Evolutionary conservation across 2,797 vertebrate genomes (phyloP), one percentile per base, ranked within the genome.

Genomic region (Sarcophilus harrisii): DNA sequence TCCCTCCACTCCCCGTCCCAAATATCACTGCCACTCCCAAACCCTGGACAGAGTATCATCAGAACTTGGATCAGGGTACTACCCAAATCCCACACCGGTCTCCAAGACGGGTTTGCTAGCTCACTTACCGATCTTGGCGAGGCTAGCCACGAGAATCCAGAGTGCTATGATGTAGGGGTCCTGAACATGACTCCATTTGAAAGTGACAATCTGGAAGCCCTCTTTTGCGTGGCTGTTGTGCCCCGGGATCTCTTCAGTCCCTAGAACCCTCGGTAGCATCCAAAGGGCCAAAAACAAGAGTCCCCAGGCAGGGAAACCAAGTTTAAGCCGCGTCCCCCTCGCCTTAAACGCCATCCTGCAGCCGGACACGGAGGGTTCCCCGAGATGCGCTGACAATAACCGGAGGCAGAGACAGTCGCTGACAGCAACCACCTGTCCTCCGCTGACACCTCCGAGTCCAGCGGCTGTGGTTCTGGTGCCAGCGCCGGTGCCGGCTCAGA

Each of bases 71-170:
- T 45, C 38, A 49, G 38, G 38, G 24, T 10, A 3, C 73, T 45
- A 12, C 3, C 73, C 38, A 49, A 28, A 9, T 27, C 73, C 8
- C 38, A 3, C 1, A 21, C 18, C 6, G 18, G 16, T 21, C 73
- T 87, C 38, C 1, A 24, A 11, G 73, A 9, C 2, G 55, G 52
- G 38, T 5, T 49, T 45, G 73, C 13, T 45, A 27, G 10, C 99
- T 99, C 98, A 99, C 99, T 99, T 98, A 99, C 99, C 98, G 55
- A 99, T 98, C 99, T 99, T 99, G 98, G 99, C 99, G 97, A 99
- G 94, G 98, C 99, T 99, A 98, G 98, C 99, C 97, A 99, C 99
- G 14, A 99, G 98, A 96, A 99, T 97, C 99, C 99, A 99, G 58
- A 99, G 97, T 0, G 98, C 98, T 95, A 99, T 99, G 97, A 99